A percentile compares a stretch with the other conserved stretches of the same genome.
These are phyloP conservation scores for Chrysogorgia sp. DNA, from an alignment of 92 coral and sea anemone species.

Conservation along the genomic window DNA sequence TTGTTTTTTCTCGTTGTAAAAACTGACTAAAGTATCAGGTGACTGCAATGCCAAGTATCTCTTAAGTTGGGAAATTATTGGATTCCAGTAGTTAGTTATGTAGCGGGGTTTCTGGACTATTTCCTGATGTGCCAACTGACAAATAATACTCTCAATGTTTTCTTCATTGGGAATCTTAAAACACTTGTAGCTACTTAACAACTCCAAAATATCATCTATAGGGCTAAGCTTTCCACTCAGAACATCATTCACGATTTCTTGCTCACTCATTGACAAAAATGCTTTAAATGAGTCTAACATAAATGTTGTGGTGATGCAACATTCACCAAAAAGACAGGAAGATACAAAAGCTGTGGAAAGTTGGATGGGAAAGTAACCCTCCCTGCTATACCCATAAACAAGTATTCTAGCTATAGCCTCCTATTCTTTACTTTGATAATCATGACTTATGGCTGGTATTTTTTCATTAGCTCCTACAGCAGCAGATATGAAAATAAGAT, in stretches of 20 bases:
- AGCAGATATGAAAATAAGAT: background rate
- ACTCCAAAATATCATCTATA: background rate
- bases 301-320: background rate
- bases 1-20: background rate
- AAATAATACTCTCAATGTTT: too few species aligned
- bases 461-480: background rate
- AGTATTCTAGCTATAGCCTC: background rate
- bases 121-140: too few species aligned
- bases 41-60: background rate
- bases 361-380: constrained; percentile 4
- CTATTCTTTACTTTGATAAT: background rate
- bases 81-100: too few species aligned
- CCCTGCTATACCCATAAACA: background rate
- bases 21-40: background rate
- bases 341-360: background rate
- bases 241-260: background rate
- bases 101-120: too few species aligned
- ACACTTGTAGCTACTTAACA: too few species aligned
- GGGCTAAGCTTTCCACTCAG: background rate
- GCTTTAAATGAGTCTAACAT: background rate
- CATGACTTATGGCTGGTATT: background rate
- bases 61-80: too few species aligned
- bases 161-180: too few species aligned
- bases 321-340: constrained; percentile 1
- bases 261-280: constrained; percentile 8